Conservation (phyloP, 2,113 vertebrate genomes). For the Gymnorhina tibicen region DNA sequence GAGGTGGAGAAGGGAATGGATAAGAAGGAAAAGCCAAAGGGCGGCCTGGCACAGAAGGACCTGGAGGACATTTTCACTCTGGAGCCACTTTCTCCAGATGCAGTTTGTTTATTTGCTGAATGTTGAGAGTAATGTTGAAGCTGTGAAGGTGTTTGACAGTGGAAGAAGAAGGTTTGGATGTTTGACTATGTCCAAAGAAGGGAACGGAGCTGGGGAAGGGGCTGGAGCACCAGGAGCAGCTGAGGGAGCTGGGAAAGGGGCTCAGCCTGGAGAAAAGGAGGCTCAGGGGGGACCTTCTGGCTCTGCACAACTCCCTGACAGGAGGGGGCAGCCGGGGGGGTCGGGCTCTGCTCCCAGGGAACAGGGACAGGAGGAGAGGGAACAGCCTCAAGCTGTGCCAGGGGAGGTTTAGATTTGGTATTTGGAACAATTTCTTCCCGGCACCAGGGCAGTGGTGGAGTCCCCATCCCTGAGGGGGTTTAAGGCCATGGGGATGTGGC, state of each 20-base stretch:
- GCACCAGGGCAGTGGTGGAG: background rate
- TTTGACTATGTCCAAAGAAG: background rate
- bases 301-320: background rate
- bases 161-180: background rate
- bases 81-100: background rate
- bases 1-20: background rate
- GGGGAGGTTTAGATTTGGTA: background rate
- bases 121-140: background rate
- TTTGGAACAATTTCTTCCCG: background rate
- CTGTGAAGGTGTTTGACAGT: background rate
- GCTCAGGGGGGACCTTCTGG: background rate
- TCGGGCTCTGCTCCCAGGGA: background rate
- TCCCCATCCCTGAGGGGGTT: background rate
- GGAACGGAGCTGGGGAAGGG: rapidly evolving
- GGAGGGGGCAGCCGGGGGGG: background rate
- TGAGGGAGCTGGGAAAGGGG: background rate
- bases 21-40: background rate
- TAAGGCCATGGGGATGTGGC: background rate
- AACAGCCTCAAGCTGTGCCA: rapidly evolving
- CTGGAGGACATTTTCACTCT: background rate
- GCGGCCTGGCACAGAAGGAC: background rate
- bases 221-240: background rate
- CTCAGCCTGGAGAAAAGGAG: background rate
- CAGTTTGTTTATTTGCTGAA: background rate
- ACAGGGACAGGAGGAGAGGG: background rate